Conservation (phyloP, 2,888 invertebrate genomes). For the Fragum sueziense region DNA sequence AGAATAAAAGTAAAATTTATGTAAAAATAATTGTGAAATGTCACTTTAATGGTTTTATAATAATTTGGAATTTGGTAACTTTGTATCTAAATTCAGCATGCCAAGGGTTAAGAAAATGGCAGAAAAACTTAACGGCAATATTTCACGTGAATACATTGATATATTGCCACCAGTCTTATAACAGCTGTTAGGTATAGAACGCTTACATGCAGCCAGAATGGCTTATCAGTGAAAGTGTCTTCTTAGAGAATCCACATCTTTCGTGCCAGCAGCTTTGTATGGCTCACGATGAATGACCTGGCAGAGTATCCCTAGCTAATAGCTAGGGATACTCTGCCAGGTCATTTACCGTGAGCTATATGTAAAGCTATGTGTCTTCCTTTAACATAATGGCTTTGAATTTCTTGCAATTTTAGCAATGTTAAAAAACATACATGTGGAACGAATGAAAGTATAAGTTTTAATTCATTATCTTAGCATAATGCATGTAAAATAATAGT, state of each 20-base stretch:
- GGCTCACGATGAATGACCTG: too few relatives aligned
- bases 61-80: too few relatives aligned
- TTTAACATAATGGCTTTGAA: neutral
- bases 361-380: neutral
- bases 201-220: constrained; percentile 8
- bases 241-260: neutral
- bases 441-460: neutral
- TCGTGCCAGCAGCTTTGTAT: too few relatives aligned
- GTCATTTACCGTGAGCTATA: too few relatives aligned
- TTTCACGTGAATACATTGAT: constrained; percentile 19
- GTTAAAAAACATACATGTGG: neutral
- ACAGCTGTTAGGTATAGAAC: neutral
- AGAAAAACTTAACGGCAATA: constrained; percentile 9
- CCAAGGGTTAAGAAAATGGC: neutral
- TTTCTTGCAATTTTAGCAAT: neutral
- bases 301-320: too few relatives aligned
- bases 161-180: neutral
- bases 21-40: too few relatives aligned
- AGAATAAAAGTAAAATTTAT: too few relatives aligned
- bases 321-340: too few relatives aligned
- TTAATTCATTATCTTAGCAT: neutral
- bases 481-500: neutral
- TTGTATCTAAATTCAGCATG: too few relatives aligned
- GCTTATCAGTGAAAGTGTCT: neutral
- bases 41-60: too few relatives aligned